Evolutionary conservation across 2,888 invertebrate genomes (phyloP).

Genomic region (Timema cristinae): DNA sequence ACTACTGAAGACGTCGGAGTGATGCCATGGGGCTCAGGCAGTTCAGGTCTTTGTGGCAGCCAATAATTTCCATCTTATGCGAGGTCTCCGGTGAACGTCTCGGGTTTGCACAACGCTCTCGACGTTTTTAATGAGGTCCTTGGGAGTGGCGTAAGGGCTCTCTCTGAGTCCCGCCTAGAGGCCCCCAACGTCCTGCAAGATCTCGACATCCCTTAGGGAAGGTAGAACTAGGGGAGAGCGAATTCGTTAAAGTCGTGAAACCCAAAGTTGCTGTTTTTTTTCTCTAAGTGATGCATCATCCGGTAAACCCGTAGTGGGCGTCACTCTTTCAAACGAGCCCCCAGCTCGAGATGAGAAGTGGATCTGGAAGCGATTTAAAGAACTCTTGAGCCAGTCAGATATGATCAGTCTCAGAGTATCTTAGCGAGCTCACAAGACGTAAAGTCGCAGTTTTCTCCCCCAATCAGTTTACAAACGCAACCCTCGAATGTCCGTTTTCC

Average conservation of each 20-base stretch:
- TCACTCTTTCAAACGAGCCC: background rate
- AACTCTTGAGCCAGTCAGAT: too few species aligned
- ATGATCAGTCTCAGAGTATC: too few species aligned
- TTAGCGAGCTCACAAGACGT: background rate
- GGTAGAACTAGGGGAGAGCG: constrained; percentile 6
- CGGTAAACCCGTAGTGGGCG: background rate
- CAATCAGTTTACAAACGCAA: background rate
- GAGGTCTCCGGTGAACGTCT: background rate
- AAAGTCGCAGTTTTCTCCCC: background rate
- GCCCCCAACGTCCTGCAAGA: background rate
- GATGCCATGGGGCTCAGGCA: too few species aligned
- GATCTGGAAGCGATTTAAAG: too few species aligned
- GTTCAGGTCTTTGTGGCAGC: too few species aligned
- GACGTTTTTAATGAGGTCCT: background rate
- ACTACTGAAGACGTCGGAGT: too few species aligned
- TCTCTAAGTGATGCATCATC: background rate
- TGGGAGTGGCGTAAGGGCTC: background rate
- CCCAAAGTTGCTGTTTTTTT: constrained; percentile 12
- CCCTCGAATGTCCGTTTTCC: constrained; percentile 9
- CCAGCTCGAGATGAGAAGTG: too few species aligned
- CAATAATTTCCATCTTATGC: too few species aligned
- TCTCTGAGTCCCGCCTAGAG: background rate
- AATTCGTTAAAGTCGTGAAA: background rate
- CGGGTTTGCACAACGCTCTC: background rate
- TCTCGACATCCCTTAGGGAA: constrained; percentile 5